Evolutionary conservation across 2,888 invertebrate genomes (phyloP), one percentile per base, ranked within the genome.

Genomic region (Phrixothrix hirtus): DNA sequence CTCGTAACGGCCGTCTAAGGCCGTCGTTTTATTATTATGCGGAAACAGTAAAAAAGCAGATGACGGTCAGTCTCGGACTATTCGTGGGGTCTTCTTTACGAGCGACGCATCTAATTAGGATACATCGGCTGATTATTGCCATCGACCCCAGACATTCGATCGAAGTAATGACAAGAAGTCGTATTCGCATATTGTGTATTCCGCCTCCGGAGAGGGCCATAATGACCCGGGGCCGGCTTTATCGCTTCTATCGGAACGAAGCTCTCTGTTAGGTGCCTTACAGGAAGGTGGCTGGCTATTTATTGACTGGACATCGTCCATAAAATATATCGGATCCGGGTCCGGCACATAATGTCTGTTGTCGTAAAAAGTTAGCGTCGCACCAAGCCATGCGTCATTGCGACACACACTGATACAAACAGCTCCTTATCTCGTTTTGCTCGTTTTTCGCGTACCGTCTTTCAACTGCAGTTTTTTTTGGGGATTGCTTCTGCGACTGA

Each of bases 21-120:
- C 71, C 63, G 69, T 67, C 67, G 55, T 83, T 83, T 83, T 83
- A 84, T 83, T 83, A 83, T 80, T 81, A 83, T 83, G 76, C 77
- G 76, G 76, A 76, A 75, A 76, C 75, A 71, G 69, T 77, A 77
- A 83, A 84, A 83, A 83, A 83, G 79, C 83, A 83, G 81, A 82
- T 83, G 76, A 82, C 78, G 78, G 71, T 61, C 64, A 56, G 62
- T 51, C 52, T 41, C 43, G 49, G 59, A 57, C 56, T 70, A 65
- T 62, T 64, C 46, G 59, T 61, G 62, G 66, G 70, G 68, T 68
- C 67, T 59, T 68, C 38, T 73, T 74, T 73, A 72, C 72, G 65
- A 58, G 68, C 67, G 67, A 57, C 73, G 75, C 75, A 75, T 75
- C 74, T 75, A 75, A 75, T 75, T 75, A 74, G 69, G 69, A 63